phyloP scores from a whole-genome alignment of 2,113 vertebrate genomes.

The Toxotes jaculatrix region DNA sequence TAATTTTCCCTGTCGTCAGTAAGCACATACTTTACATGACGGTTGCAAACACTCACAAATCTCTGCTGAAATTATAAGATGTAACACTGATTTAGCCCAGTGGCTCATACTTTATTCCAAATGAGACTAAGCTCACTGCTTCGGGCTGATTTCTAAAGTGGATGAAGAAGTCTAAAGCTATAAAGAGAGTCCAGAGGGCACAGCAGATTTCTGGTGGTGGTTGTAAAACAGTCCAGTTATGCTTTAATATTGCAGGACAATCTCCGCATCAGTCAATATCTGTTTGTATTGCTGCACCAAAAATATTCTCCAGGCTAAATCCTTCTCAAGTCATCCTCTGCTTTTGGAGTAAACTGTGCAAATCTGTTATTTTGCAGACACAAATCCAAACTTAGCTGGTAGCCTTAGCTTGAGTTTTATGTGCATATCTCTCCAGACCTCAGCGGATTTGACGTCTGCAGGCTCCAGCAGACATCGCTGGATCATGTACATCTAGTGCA shows the following conservation, averaged over 20 bases:
- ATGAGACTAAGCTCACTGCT: conserved; percentile 29
- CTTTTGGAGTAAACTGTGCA: conserved; percentile 30
- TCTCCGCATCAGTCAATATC: conserved; percentile 30
- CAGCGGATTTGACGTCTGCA: conserved; percentile 9
- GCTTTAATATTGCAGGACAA: conserved; percentile 53
- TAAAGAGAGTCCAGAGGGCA: conserved; percentile 29
- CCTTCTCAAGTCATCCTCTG: conserved; percentile 30
- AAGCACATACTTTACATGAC: neutral
- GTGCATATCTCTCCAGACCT: conserved; percentile 21
- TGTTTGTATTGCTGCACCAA: conserved; percentile 34
- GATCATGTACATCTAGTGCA: neutral
- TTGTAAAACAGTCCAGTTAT: conserved; percentile 55
- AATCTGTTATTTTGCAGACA: conserved; percentile 50
- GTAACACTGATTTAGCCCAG: neutral
- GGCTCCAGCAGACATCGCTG: conserved; percentile 10
- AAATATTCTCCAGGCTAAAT: conserved; percentile 41
- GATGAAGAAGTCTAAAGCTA: conserved; percentile 39
- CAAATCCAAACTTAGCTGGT: conserved; percentile 45
- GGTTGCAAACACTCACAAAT: conserved; percentile 7
- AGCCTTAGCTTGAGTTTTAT: conserved; percentile 28
- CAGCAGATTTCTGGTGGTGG: conserved; percentile 18
- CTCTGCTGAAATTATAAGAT: conserved; percentile 8
- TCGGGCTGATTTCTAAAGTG: conserved; percentile 25
- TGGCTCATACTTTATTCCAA: conserved; percentile 30
- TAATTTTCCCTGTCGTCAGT: neutral